Base-by-base conservation (phyloP, 2,113 vertebrate species). In the Lethenteron camtschaticum region DNA sequence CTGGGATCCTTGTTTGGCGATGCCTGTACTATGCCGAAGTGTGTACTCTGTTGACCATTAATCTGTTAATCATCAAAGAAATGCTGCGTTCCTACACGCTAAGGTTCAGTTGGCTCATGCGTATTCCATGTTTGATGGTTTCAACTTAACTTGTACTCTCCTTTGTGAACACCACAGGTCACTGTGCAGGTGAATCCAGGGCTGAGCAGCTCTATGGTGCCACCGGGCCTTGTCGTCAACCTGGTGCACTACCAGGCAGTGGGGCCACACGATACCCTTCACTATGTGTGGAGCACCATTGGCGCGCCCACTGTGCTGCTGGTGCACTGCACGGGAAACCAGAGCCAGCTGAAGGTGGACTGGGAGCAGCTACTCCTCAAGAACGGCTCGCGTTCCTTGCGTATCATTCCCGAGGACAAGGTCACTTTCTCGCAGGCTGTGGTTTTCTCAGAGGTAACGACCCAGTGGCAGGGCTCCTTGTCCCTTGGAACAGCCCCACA, bases 201-300 rank as follows among this genome's bases (percentile, higher is more conserved):
- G 55, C 72, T 68, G 72, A 71, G 16, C 1, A 2, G 12, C 1
- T 7, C 59, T 1, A 4, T 3, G 10, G 57, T 20, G 3, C 0
- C 5, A 10, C 4, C 75, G 74, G 4, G 70, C 75, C 5, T 9
- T 66, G 77, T 74, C 4, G 77, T 74, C 4, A 85, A 79, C 70
- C 74, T 96, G 71, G 79, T 96, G 3, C 87, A 96, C 1, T 75
- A 85, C 57, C 81, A 76, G 57, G 87, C 88, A 0, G 76, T 77
- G 58, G 88, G 88, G 1, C 16, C 57, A 12, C 69, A 73, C 0
- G 87, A 90, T 79, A 89, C 85, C 0, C 79, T 96, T 74, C 92
- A 96, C 79, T 88, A 81, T 68, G 56, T 96, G 9, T 84, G 89
- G 77, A 81, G 83, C 76, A 87, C 80, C 77, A 77, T 79, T 3